Percentiles rank a stretch among this genome's conserved stretches.
Evolutionary conservation across 2,888 invertebrate genomes (phyloP).

Genomic region (Andrena camellia): DNA sequence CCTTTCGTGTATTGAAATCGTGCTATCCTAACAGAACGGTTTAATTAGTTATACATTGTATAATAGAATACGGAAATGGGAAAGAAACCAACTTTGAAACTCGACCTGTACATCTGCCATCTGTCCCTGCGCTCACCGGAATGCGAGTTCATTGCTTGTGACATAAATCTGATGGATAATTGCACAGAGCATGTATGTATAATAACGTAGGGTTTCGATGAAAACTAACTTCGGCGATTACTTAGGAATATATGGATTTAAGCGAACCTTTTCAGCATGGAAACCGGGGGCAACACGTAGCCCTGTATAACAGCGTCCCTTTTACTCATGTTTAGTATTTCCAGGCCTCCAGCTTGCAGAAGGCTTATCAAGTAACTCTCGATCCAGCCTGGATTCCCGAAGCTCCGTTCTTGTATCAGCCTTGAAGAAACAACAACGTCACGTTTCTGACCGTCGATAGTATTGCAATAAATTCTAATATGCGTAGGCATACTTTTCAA

Average conservation of each 20-base stretch:
- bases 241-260: no score
- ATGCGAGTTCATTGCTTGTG: background rate
- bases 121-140: conserved; percentile 71
- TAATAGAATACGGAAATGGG: background rate
- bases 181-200: background rate
- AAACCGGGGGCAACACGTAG: conserved; percentile 75
- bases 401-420: conserved; percentile 87
- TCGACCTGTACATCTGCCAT: conserved; percentile 86
- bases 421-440: conserved; percentile 63
- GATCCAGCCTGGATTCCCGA: conserved; percentile 89
- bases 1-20: conserved; percentile 31
- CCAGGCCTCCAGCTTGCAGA: conserved; percentile 86
- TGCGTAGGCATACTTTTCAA: conserved; percentile 86
- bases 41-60: no score
- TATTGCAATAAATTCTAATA: no score
- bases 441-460: background rate
- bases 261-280: conserved; percentile 76
- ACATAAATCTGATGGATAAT: conserved; percentile 28
- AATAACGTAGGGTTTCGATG: background rate
- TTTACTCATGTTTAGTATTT: conserved; percentile 84
- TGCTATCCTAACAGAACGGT: conserved; percentile 60
- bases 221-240: background rate
- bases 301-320: conserved; percentile 75
- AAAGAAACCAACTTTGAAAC: conserved; percentile 82
- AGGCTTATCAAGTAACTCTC: conserved; percentile 88